Percentiles rank a stretch among this genome's conserved stretches.
Conservation (phyloP, 2,888 invertebrate species). For the Sinelater perroti region DNA sequence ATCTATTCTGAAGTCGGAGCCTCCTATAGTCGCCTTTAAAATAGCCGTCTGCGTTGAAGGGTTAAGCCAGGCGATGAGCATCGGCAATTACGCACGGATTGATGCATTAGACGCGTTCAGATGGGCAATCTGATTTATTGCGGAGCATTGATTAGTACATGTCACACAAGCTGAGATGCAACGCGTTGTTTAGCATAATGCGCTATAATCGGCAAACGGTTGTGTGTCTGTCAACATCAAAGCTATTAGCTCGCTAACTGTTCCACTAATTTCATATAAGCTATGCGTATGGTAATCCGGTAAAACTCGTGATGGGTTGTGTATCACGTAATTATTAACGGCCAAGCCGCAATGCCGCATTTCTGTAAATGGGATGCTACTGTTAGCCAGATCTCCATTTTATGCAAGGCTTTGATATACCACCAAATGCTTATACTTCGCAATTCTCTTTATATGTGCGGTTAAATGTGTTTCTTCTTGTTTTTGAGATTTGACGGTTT, state of each 20-base stretch:
- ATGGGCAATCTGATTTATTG: conserved; percentile 56
- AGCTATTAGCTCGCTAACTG: conserved; percentile 51
- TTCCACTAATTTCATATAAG: conserved; percentile 49
- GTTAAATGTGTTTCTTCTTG: too few relatives aligned
- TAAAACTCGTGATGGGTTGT: too few relatives aligned
- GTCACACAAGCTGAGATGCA: conserved; percentile 57
- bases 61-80: conserved; percentile 9
- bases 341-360: too few relatives aligned
- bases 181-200: conserved; percentile 56
- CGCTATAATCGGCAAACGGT: conserved; percentile 54
- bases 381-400: too few relatives aligned
- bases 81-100: conserved; percentile 51
- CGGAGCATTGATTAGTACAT: conserved; percentile 55
- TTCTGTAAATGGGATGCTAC: too few relatives aligned
- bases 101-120: conserved; percentile 52
- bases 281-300: conserved; percentile 24
- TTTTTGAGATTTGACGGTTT: too few relatives aligned
- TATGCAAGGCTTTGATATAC: too few relatives aligned
- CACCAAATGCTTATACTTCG: too few relatives aligned
- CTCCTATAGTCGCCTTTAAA: background rate
- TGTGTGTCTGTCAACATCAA: conserved; percentile 55
- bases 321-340: too few relatives aligned
- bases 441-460: too few relatives aligned
- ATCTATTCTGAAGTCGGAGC: too few relatives aligned
- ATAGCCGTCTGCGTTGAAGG: conserved; percentile 1